Evolutionary conservation across 2,113 vertebrate species (phyloP), one percentile per base, ranked within the genome.

Genomic region (Triplophysa siluroides): DNA sequence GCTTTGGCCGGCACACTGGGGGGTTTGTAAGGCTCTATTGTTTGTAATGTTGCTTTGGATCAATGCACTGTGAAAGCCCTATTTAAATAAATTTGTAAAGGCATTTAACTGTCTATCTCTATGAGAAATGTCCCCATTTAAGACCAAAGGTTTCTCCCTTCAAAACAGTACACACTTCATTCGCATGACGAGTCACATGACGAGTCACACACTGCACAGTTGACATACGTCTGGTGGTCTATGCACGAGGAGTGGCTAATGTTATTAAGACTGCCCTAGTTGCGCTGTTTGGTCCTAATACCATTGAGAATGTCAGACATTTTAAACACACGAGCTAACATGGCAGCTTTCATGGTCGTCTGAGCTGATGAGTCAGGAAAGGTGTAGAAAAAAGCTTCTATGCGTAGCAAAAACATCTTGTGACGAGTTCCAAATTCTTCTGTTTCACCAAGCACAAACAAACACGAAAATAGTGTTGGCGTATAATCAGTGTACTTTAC

Each of bases 401-500:
- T 75, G 45, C 69, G 45, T 47, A 67, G 61, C 63, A 61, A 60
- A 12, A 64, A 61, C 63, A n/a, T 41, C 10, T 52, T 4, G 21
- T 80, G 68, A 58, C 29, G 21, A 64, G 68, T 58, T n/a, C 16
- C 50, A 52, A 52, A 14, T 41, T 8, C 45, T 24, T 62, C 29
- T 2, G 19, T 45, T 60, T 45, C 4, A 58, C 38, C 41, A 5
- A 38, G n/a, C n/a, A 81, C 50, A 26, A 38, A 56, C 65, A 63
- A 58, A 43, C 29, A 52, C 18, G 56, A 21, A 63, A 56, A 7
- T 1, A 45, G 11, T 43, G 18, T 71, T 8, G 4, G 54, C 56
- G 23, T 8, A 19, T 18, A 18, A 29, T 47, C 16, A 29, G 24
- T 74, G 24, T 21, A 23, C 63, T 24, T 76, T 83, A 98, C 98